Base-by-base conservation (phyloP, 2,888 invertebrate genomes). In the Morinoia aosen region DNA sequence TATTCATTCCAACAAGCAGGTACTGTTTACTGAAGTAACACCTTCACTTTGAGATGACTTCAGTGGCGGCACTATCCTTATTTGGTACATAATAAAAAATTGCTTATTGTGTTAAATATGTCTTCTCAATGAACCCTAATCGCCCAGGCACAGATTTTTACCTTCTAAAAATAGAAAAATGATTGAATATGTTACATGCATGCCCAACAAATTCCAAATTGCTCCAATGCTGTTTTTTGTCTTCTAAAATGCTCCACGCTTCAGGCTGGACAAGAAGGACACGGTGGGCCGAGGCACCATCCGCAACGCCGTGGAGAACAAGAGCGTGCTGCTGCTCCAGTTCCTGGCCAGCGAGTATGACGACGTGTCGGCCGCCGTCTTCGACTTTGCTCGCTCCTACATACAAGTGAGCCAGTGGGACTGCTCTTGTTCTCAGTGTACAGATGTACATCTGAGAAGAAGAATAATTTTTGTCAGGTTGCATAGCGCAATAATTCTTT, bases 261-360 rank as follows among this genome's bases (percentile, higher is more conserved):
- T 0, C 95, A 96, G 96, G 76, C 64, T 96, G 61, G 96, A 96
- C 58, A 96, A 96, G 95, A 96, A 96, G 97, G 96, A 97, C 97
- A 76, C 96, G 95, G 95, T 97, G 96, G 93, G 93, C 97, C 95
- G 97, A 96, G 61, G 96, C 58, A 96, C 97, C 88, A 97, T 97
- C 19, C 95, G 97, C 39, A 96, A 97, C 58, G 97, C 97, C 2
- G 97, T 98, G 64, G 97, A 97, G 96, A 97, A 97, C 95, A 98
- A 98, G 97, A 97, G 97, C 88, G 97, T 97, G 1, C 97, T 97
- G 90, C 97, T 97, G 97, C 97, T 98, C 56, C 97, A 97, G 95
- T 97, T 97, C 97, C 97, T 98, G 76, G 97, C 97, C 91, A 97
- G 97, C 97, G 97, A 97, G 91, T 97, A 98, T 97, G 97, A 98